Conservation (phyloP, 37 sponge, comb jelly and placozoan genomes). For the Beroe forskalii region DNA sequence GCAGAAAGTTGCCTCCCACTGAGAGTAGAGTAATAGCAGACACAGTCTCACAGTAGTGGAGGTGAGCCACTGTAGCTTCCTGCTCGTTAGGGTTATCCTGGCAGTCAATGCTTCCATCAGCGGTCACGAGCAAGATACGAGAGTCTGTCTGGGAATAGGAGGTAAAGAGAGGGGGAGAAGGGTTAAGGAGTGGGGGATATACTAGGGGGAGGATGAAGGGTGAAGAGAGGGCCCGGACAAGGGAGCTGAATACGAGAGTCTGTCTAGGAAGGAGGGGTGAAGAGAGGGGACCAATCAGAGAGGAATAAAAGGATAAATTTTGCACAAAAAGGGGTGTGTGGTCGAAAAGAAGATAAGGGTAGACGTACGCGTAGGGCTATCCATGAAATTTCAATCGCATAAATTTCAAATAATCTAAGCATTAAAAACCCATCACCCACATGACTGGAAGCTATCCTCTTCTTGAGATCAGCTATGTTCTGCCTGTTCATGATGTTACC, state of each 20-base stretch:
- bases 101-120: slow-evolving; percentile 85
- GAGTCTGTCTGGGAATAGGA: slow-evolving; percentile 18
- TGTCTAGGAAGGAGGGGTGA: no score
- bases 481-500: slow-evolving; percentile 81
- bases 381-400: no score
- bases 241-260: no score
- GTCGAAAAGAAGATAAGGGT: no score
- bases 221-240: no score
- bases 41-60: slow-evolving; percentile 81
- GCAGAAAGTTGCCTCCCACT: slow-evolving; percentile 72
- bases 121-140: slow-evolving; percentile 73
- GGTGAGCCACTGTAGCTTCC: slow-evolving; percentile 75
- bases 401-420: no score
- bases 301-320: no score
- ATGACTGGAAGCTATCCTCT: background rate
- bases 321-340: no score
- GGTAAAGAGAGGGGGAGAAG: background rate
- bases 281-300: no score
- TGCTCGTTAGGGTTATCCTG: slow-evolving; percentile 79
- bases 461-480: slow-evolving; percentile 73
- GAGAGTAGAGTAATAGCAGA: slow-evolving; percentile 75
- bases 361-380: no score
- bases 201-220: background rate
- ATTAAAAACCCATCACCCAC: slow-evolving; percentile 11
- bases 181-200: background rate